Base-by-base conservation (phyloP, 2,888 invertebrate species). In the Eurytoma adleriae region DNA sequence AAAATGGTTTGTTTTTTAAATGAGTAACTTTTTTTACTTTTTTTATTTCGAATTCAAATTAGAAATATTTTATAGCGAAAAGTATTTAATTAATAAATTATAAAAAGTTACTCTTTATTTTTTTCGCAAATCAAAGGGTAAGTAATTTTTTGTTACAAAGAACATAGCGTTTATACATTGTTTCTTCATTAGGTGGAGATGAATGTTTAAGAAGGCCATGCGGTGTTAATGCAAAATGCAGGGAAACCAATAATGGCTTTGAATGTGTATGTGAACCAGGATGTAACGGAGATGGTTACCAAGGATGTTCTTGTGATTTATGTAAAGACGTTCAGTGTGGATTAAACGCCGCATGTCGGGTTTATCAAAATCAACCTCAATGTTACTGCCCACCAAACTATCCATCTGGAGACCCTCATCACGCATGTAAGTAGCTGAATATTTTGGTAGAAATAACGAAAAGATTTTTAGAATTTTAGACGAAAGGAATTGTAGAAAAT, bases 321-420 rank as follows among this genome's bases (percentile, higher is more conserved):
- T 98, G 97, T 87, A 94, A 94, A 83, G 93, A 94, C 85, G 95
- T 95, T 86, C 92, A 94, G 56, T 98, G 97, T 88, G 97, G 97
- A 20, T 92, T 93, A 54, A 96, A 96, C 88, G 97, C 97, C 2
- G 94, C 94, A 73, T 98, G 97, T 88, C 93, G 94, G 84, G 94
- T 93, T 68, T 92, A 93, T 82, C 93, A 93, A 62, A 92, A 92
- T 81, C 93, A 94, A 86, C 94, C 96, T 0, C 94, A 96, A 88
- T 98, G 97, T 88, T 96, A 95, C 88, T 98, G 97, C 88, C 97
- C 97, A 70, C 92, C 94, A 54, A 94, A 94, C 87, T 95, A 93
- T 91, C 96, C 97, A 68, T 93, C 94, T 82, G 97, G 97, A 77
- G 96, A 97, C 92, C 96, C 97, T 27, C 94, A 95, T 88, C 94